Evolutionary conservation across 2,113 vertebrate species (phyloP).

Genomic region (Axis porcinus): DNA sequence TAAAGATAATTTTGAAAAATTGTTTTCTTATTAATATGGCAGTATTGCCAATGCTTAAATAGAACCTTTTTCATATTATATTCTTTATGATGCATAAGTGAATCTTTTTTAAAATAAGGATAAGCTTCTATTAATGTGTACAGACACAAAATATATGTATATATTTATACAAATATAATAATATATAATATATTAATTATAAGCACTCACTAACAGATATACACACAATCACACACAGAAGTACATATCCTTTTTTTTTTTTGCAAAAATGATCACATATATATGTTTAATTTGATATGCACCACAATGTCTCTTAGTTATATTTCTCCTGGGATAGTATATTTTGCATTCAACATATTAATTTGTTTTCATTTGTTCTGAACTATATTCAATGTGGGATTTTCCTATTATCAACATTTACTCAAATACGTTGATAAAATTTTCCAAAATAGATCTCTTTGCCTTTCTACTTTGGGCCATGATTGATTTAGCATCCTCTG

Average conservation of each 20-base stretch:
- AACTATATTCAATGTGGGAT: background rate
- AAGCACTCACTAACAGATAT: background rate
- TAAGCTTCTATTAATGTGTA: background rate
- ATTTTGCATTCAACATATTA: background rate
- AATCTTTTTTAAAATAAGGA: background rate
- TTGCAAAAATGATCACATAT: background rate
- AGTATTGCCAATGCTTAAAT: background rate
- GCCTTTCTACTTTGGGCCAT: background rate
- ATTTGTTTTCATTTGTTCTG: background rate
- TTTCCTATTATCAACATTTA: background rate
- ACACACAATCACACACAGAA: background rate
- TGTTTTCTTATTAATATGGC: background rate
- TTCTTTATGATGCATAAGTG: background rate
- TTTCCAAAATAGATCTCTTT: background rate
- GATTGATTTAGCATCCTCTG: background rate
- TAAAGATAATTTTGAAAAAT: background rate
- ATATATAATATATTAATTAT: background rate
- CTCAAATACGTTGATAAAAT: background rate
- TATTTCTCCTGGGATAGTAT: background rate
- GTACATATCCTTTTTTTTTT: background rate
- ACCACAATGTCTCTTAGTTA: background rate
- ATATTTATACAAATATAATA: background rate
- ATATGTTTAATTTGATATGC: background rate
- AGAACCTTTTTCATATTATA: background rate
- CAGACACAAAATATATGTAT: background rate